phyloP scores from a whole-genome alignment of 2,113 vertebrate genomes.

The Pantherophis guttatus region DNA sequence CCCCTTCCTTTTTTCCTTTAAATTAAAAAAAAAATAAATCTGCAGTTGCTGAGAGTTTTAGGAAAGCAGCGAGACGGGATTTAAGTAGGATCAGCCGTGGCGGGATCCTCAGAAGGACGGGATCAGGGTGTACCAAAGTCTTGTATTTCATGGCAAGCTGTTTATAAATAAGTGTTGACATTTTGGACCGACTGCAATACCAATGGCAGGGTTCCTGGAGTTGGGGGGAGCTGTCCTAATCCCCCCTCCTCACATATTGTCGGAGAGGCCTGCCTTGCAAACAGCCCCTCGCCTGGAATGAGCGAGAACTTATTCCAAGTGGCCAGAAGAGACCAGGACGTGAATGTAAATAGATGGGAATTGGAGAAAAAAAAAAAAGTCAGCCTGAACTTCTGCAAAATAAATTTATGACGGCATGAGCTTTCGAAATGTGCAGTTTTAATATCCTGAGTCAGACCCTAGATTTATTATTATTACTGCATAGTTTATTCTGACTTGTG shows the following conservation, averaged over 20 bases:
- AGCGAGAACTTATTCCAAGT: not conserved
- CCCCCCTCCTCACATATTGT: rapidly evolving
- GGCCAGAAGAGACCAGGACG: too few species aligned
- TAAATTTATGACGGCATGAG: not conserved
- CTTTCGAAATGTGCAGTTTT: not conserved
- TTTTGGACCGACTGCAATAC: not conserved
- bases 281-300: not conserved
- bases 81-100: not conserved
- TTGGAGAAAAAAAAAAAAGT: too few species aligned
- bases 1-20: not conserved
- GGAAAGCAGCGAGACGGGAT: not conserved
- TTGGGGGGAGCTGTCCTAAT: not conserved
- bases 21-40: not conserved
- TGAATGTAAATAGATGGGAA: not conserved
- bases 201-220: not conserved
- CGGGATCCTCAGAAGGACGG: too few species aligned
- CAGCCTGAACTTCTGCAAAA: not conserved
- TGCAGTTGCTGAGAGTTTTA: rapidly evolving
- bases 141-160: not conserved
- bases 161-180: slow-evolving; percentile 16
- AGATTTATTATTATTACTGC: not conserved
- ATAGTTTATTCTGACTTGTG: not conserved
- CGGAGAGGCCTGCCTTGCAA: not conserved
- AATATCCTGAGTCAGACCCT: not conserved
- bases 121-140: not conserved